Evolutionary conservation across 2,113 vertebrate species (phyloP).

Genomic region (Uropsilus gracilis): DNA sequence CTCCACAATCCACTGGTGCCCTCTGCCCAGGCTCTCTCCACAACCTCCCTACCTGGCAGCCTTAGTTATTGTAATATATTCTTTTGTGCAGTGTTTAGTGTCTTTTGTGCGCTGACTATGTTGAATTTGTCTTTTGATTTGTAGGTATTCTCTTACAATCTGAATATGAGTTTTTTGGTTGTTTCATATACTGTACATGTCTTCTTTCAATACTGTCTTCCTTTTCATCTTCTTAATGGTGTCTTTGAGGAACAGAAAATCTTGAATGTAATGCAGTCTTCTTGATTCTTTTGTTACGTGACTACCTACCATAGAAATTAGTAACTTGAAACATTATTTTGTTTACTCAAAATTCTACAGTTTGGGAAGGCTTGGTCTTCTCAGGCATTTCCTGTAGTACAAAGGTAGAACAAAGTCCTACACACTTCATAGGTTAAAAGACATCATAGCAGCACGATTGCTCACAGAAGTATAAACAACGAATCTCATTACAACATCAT

Average conservation of each 20-base stretch:
- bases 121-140: neutral
- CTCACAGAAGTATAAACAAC: neutral
- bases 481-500: neutral
- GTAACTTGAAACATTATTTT: neutral
- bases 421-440: neutral
- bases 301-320: neutral
- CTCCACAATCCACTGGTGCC: no score
- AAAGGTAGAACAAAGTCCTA: neutral
- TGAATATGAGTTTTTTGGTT: neutral
- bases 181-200: neutral
- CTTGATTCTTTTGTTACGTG: neutral
- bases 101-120: neutral
- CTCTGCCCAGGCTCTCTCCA: no score
- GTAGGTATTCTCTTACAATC: neutral
- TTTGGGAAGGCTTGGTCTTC: neutral
- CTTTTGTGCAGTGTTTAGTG: neutral
- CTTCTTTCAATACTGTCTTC: neutral
- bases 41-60: no score
- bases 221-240: neutral
- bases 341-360: neutral
- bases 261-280: neutral
- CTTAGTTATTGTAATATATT: neutral
- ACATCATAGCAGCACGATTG: neutral
- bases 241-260: neutral
- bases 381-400: neutral